Evolutionary conservation across 2,888 invertebrate genomes (phyloP).

Genomic region (Apamea crenata): DNA sequence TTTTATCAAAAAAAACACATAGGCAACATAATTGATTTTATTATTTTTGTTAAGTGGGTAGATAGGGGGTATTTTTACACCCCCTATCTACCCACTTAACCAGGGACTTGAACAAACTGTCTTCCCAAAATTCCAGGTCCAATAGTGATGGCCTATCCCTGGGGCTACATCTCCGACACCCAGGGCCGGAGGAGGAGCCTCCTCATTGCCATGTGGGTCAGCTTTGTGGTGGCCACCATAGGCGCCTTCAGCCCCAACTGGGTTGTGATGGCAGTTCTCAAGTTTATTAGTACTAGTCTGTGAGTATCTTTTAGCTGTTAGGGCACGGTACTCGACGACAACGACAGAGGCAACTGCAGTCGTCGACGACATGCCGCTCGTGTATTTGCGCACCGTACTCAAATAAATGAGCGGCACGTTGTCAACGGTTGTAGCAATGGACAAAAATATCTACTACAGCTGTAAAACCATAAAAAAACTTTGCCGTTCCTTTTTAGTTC

Average conservation of each 20-base stretch:
- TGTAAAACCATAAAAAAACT: not conserved
- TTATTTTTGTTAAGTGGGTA: not conserved
- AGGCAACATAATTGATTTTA: not conserved
- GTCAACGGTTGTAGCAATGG: not conserved
- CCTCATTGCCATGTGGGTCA: constrained; percentile 71
- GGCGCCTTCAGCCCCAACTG: constrained; percentile 79
- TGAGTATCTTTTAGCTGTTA: constrained; percentile 62
- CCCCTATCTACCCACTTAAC: not conserved
- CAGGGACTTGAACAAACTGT: not conserved
- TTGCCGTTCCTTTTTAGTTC: no score
- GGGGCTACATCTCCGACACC: constrained; percentile 81
- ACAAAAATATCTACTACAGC: not conserved
- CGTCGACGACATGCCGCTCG: no score
- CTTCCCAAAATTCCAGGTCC: constrained; percentile 70
- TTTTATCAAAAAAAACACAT: not conserved
- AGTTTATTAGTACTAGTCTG: constrained; percentile 77
- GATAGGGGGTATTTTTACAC: no score
- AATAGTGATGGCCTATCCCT: constrained; percentile 77
- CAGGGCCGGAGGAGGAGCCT: constrained; percentile 74
- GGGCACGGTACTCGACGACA: not conserved
- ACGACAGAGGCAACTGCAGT: no score
- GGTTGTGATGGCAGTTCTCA: constrained; percentile 75
- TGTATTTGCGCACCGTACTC: no score
- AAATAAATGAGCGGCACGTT: no score
- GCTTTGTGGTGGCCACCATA: constrained; percentile 70